A percentile compares a stretch with the other conserved stretches of the same genome.
These are phyloP conservation scores for Cheilinus undulatus DNA, from an alignment of 2,113 vertebrate genomes.

Conservation along the genomic window DNA sequence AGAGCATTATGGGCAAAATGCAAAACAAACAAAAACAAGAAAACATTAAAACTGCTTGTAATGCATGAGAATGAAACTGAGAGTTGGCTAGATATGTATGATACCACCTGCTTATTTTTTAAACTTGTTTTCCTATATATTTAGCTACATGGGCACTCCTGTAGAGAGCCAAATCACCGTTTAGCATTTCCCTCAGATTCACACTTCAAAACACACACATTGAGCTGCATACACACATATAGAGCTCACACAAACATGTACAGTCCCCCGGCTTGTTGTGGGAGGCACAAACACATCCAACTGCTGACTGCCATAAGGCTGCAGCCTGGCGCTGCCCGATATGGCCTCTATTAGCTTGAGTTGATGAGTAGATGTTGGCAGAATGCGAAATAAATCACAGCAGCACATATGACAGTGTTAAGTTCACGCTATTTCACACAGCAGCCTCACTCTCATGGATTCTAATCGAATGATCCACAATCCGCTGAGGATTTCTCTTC, in stretches of 20 bases:
- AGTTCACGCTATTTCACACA: conserved; percentile 2
- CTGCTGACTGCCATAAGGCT: conserved; percentile 56
- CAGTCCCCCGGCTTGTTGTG: conserved; percentile 25
- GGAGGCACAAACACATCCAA: conserved; percentile 42
- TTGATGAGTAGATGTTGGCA: conserved; percentile 59
- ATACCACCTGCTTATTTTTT: too few species aligned
- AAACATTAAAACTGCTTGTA: conserved; percentile 4
- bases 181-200: conserved; percentile 24
- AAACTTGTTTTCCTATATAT: too few species aligned
- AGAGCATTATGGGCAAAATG: background rate
- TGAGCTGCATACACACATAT: conserved; percentile 12
- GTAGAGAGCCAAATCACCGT: conserved; percentile 25
- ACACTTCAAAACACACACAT: conserved; percentile 24
- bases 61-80: conserved; percentile 18
- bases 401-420: conserved; percentile 19
- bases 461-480: conserved; percentile 25
- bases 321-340: conserved; percentile 50
- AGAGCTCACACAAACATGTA: conserved; percentile 22
- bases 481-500: conserved; percentile 24
- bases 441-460: conserved; percentile 10
- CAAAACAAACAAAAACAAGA: background rate
- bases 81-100: too few species aligned
- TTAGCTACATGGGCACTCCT: too few species aligned
- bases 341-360: conserved; percentile 71
- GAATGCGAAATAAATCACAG: conserved; percentile 62